Evolutionary conservation across 2,797 vertebrate species (phyloP).

Genomic region (Oophaga sylvatica): DNA sequence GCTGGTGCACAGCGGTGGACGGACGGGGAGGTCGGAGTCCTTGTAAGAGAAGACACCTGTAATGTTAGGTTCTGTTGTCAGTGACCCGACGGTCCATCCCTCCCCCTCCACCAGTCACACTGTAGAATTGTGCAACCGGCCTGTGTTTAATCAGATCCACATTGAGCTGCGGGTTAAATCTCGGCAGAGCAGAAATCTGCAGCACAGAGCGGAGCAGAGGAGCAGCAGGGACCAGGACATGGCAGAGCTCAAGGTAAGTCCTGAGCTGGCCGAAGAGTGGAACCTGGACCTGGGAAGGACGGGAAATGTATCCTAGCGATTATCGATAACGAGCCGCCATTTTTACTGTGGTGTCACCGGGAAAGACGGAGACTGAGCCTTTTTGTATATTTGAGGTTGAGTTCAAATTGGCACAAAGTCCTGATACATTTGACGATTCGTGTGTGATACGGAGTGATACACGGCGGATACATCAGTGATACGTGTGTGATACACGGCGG

Average conservation of each 20-base stretch:
- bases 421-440: no score
- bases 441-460: no score
- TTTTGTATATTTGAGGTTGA: no score
- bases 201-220: background rate
- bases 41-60: background rate
- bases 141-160: slow-evolving; percentile 80
- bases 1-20: background rate
- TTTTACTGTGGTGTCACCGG: no score
- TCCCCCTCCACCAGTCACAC: background rate
- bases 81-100: background rate
- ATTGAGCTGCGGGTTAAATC: slow-evolving; percentile 76
- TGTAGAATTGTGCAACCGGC: slow-evolving; percentile 12
- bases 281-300: no score
- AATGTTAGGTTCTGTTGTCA: background rate
- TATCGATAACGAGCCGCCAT: no score
- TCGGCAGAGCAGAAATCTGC: slow-evolving; percentile 24
- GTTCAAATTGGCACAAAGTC: no score
- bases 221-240: slow-evolving; percentile 56
- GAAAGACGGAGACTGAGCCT: no score
- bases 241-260: slow-evolving; percentile 74
- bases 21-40: background rate
- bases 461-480: no score
- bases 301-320: no score
- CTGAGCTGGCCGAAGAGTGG: background rate
- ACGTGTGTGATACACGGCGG: no score